Base-by-base conservation (phyloP, 2,797 vertebrate genomes). In the Thaleichthys pacificus region DNA sequence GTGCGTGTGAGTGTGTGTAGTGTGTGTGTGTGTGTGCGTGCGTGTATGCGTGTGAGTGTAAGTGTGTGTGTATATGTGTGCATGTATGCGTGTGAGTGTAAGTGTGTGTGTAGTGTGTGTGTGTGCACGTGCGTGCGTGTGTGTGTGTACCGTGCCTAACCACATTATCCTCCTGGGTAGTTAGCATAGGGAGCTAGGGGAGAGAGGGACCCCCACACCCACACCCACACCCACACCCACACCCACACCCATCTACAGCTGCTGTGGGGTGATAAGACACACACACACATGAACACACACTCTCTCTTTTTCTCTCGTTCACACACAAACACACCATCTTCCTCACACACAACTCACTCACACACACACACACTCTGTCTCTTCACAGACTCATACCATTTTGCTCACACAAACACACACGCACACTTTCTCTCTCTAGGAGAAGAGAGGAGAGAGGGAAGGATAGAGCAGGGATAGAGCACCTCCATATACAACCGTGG, bases 251-350 rank as follows among this genome's bases (percentile, higher is more conserved):
- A 78, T 78, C 73, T 19, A 70, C 90, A 88, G 88, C 90, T 91
- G 91, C 82, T 66, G 14, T 74, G 61, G 66, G 49, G 69, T 30
- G 89, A 92, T 92, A 92, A 92, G 88, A 88, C 85, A 82, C 78
- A 80, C 80, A 74, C 61, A 64, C 76, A 42, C 38, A 42, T 2
- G 9, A 8, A 42, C 7, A 42, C 38, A 42, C 38, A 42, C 38
- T 8, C 38, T 9, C 38, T 42, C 38, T 42, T 42, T 42, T 42
- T 8, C 38, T 42, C 38, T 42, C 2, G 5, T 42, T 5, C 38
- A 42, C 38, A 11, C 38, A 42, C 9, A 42, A 42, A 42, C 38
- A 42, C 38, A 42, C 26, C 2, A 4, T 32, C 32, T 32, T 66
- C 73, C 70, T 71, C 67, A 61, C 76, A 54, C 15, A 72, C 38